Percentiles rank a stretch among this genome's conserved stretches.
phyloP scores from a whole-genome alignment of 2,888 invertebrate genomes.

The Ypsolopha sequella region DNA sequence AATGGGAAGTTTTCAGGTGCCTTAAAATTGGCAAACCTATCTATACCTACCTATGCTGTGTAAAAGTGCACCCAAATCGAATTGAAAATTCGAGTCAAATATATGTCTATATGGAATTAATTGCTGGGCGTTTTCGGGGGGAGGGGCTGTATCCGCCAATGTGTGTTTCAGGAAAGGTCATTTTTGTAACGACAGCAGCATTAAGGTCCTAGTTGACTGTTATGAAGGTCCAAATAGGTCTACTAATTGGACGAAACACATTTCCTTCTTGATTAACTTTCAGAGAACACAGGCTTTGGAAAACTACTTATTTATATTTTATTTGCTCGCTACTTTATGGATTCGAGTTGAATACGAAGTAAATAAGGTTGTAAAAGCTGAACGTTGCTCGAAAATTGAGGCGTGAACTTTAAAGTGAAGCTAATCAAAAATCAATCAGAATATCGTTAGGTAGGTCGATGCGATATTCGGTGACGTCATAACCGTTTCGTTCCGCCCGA shows the following conservation, averaged over 20 bases:
- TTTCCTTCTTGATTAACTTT: conserved; percentile 51
- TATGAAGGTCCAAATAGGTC: conserved; percentile 51
- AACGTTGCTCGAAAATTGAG: neutral
- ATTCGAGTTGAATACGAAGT: neutral
- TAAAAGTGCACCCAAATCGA: too few relatives aligned
- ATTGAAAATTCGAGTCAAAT: too few relatives aligned
- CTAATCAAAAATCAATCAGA: too few relatives aligned
- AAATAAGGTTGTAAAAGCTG: neutral
- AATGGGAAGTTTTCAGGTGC: too few relatives aligned
- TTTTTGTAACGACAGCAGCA: conserved; percentile 30
- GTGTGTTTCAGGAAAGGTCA: neutral
- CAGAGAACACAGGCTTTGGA: conserved; percentile 27
- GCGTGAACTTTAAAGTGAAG: neutral
- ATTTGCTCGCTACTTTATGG: neutral
- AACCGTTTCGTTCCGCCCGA: too few relatives aligned
- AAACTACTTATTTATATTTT: conserved; percentile 30
- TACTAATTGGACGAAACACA: conserved; percentile 51
- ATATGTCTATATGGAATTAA: neutral
- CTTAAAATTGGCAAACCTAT: too few relatives aligned
- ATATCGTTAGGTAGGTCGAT: too few relatives aligned
- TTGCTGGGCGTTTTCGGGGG: neutral
- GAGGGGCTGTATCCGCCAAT: too few relatives aligned
- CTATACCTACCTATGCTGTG: too few relatives aligned
- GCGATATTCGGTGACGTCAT: too few relatives aligned
- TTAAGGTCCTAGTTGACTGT: conserved; percentile 38